Conservation (phyloP, 2,797 vertebrate genomes). For the Liparis tanakae region DNA sequence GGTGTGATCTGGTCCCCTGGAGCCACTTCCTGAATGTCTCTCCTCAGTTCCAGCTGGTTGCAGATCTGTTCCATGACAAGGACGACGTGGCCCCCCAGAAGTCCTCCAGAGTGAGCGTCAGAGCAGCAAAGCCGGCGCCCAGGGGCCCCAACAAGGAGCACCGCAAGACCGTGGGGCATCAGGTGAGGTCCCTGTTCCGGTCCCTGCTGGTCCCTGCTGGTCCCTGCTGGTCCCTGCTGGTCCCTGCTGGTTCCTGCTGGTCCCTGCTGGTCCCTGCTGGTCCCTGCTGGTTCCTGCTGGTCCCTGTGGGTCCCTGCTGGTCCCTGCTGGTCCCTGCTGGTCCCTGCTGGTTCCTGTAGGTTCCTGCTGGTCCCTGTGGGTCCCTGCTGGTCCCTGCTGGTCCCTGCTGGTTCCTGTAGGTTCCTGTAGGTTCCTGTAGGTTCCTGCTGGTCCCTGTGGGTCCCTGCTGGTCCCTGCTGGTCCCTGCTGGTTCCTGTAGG, state of each 20-base stretch:
- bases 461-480: too few relatives aligned
- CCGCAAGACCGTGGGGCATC: conserved; percentile 92
- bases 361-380: too few relatives aligned
- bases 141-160: conserved; percentile 92
- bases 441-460: too few relatives aligned
- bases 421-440: too few relatives aligned
- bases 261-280: neutral
- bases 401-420: too few relatives aligned
- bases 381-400: too few relatives aligned
- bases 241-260: neutral
- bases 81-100: conserved; percentile 67
- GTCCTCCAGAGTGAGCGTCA: conserved; percentile 83
- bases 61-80: conserved; percentile 90
- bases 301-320: too few relatives aligned
- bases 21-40: too few relatives aligned
- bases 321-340: too few relatives aligned
- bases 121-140: conserved; percentile 80
- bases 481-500: too few relatives aligned
- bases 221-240: neutral
- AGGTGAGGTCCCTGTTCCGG: conserved; percentile 80
- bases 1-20: neutral
- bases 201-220: neutral
- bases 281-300: too few relatives aligned
- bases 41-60: conserved; percentile 89
- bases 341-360: too few relatives aligned